These are phyloP conservation scores for Thelaira solivaga DNA, from an alignment of 2,888 invertebrate species.

Conservation along the genomic window DNA sequence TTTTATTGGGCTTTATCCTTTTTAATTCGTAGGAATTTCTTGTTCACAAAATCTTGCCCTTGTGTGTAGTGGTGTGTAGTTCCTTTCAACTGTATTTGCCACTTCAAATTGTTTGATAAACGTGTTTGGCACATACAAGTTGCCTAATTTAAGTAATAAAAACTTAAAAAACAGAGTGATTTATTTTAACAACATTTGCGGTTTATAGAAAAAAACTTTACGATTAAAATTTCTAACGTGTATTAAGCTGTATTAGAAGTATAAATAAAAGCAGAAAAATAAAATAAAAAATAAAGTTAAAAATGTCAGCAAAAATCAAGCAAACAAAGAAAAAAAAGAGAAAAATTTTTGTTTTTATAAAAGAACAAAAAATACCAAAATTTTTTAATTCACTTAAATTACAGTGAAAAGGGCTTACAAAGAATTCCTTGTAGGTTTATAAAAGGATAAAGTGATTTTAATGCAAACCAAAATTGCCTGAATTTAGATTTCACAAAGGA, in stretches of 20 bases:
- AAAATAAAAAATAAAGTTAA: neutral
- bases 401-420: no score
- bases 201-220: neutral
- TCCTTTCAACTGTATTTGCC: constrained; percentile 69
- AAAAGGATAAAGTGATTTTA: no score
- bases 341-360: neutral
- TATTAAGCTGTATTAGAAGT: constrained; percentile 24
- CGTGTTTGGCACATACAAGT: constrained; percentile 59
- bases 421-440: no score
- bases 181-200: constrained; percentile 6
- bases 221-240: constrained; percentile 41
- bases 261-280: neutral
- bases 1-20: no score
- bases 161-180: constrained; percentile 23
- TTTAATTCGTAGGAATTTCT: no score
- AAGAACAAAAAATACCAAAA: no score
- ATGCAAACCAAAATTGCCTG: no score
- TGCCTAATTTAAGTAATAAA: constrained; percentile 36
- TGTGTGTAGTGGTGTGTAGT: constrained; percentile 11
- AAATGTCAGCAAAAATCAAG: constrained; percentile 11
- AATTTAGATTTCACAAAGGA: no score
- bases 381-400: no score
- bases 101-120: constrained; percentile 76
- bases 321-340: neutral
- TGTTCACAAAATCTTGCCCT: constrained; percentile 38